These are phyloP conservation scores for Rhinophrynus dorsalis DNA, from an alignment of 2,797 vertebrate species.

Conservation along the genomic window DNA sequence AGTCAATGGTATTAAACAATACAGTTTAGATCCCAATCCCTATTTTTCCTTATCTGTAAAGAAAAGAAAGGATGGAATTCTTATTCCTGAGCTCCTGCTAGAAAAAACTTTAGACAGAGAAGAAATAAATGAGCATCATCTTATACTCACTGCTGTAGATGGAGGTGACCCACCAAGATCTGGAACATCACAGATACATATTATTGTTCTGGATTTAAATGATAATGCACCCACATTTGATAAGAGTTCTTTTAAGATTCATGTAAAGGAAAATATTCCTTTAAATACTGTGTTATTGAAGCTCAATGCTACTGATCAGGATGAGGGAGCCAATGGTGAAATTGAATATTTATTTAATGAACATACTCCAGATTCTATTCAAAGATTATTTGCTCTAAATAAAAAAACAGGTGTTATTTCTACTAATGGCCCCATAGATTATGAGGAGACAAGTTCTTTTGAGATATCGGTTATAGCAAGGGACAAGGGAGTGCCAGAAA, in stretches of 20 bases:
- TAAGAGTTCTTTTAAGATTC: slow-evolving; percentile 67
- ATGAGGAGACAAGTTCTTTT: slow-evolving; percentile 54
- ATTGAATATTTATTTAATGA: slow-evolving; percentile 46
- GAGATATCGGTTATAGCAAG: slow-evolving; percentile 57
- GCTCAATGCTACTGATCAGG: slow-evolving; percentile 76
- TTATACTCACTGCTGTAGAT: slow-evolving; percentile 77
- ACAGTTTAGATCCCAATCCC: slow-evolving; percentile 71
- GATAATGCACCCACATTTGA: slow-evolving; percentile 80
- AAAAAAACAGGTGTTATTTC: slow-evolving; percentile 54
- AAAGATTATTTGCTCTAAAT: slow-evolving; percentile 53
- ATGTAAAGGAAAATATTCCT: slow-evolving; percentile 72
- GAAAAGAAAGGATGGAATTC: slow-evolving; percentile 26
- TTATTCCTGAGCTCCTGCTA: slow-evolving; percentile 33
- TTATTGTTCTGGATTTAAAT: slow-evolving; percentile 78
- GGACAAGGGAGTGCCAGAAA: slow-evolving; percentile 64
- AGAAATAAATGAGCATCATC: slow-evolving; percentile 70
- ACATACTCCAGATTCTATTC: slow-evolving; percentile 15
- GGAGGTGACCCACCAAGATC: slow-evolving; percentile 77
- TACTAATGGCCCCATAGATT: slow-evolving; percentile 55
- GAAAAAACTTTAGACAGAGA: slow-evolving; percentile 75
- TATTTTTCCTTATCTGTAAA: slow-evolving; percentile 76
- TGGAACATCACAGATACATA: slow-evolving; percentile 72
- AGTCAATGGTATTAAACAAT: slow-evolving; percentile 75
- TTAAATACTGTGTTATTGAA: slow-evolving; percentile 74
- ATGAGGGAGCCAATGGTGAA: slow-evolving; percentile 74